Evolutionary conservation across 2,797 vertebrate genomes (phyloP).

Genomic region (Spatula versicolor): DNA sequence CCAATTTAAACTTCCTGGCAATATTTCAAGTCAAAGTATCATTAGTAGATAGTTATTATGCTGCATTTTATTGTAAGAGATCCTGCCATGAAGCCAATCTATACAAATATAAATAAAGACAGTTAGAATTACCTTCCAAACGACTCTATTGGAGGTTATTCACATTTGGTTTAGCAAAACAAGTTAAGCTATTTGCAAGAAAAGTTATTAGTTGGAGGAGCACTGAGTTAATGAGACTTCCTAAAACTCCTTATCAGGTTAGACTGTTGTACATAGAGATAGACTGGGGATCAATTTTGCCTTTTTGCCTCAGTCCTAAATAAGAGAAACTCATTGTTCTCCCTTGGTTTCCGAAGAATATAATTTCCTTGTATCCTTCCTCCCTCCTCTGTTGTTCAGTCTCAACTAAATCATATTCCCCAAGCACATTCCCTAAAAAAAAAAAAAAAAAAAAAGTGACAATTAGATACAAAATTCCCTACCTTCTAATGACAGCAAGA

Average conservation of each 20-base stretch:
- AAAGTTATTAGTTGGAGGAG: slow-evolving; percentile 40
- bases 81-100: slow-evolving; percentile 52
- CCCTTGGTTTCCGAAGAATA: neutral
- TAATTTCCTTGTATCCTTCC: neutral
- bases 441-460: neutral
- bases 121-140: slow-evolving; percentile 43
- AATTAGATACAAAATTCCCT: neutral
- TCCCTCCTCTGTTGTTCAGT: neutral
- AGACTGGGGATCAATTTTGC: neutral
- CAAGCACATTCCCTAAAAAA: neutral
- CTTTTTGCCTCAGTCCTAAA: slow-evolving; percentile 9
- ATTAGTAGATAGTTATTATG: slow-evolving; percentile 63
- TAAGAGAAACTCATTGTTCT: neutral
- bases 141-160: slow-evolving; percentile 38
- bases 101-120: slow-evolving; percentile 67
- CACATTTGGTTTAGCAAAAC: slow-evolving; percentile 54
- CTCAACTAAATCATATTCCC: slow-evolving; percentile 1
- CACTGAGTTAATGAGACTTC: slow-evolving; percentile 48
- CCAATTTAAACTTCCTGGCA: slow-evolving; percentile 61
- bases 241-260: slow-evolving; percentile 27
- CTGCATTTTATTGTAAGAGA: slow-evolving; percentile 57
- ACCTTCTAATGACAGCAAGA: neutral
- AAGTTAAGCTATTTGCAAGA: slow-evolving; percentile 51
- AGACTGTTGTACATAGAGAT: neutral
- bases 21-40: slow-evolving; percentile 72